These are phyloP conservation scores for Chromobotia macracanthus DNA, from an alignment of 2,797 vertebrate genomes.

Conservation along the genomic window DNA sequence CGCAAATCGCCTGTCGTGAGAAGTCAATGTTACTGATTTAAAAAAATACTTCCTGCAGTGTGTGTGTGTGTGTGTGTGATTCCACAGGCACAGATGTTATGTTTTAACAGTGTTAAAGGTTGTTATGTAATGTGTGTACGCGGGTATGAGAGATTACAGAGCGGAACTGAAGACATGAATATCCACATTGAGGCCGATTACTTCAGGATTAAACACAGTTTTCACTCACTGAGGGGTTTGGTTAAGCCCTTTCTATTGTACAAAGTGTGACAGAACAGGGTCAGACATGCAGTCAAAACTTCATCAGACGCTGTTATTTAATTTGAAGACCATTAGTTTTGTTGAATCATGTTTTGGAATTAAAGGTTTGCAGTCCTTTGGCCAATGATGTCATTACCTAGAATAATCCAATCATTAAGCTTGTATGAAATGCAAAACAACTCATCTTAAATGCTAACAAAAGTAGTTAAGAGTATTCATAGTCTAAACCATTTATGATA, in stretches of 20 bases:
- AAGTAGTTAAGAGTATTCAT: no score
- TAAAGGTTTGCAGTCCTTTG: no score
- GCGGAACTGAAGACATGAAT: slow-evolving; percentile 61
- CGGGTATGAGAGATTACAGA: slow-evolving; percentile 71
- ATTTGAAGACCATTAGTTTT: neutral
- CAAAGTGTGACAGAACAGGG: slow-evolving; percentile 3
- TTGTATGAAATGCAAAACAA: no score
- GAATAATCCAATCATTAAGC: no score
- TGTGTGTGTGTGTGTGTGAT: slow-evolving; percentile 54
- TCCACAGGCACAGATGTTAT: slow-evolving; percentile 68
- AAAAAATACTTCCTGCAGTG: slow-evolving; percentile 4
- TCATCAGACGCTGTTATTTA: neutral
- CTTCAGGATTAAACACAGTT: slow-evolving; percentile 71
- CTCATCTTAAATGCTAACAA: no score
- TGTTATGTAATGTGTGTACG: slow-evolving; percentile 72
- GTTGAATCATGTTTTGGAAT: slow-evolving; percentile 4
- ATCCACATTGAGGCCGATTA: slow-evolving; percentile 68
- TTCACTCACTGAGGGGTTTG: slow-evolving; percentile 28
- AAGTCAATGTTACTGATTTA: slow-evolving; percentile 41
- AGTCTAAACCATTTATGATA: no score
- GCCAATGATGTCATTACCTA: no score
- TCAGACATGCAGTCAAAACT: neutral
- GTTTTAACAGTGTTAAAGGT: slow-evolving; percentile 65
- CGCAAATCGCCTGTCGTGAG: slow-evolving; percentile 1
- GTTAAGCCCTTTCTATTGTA: slow-evolving; percentile 34